Conservation (phyloP, 2,113 vertebrate species). For the Hippocampus abdominalis region DNA sequence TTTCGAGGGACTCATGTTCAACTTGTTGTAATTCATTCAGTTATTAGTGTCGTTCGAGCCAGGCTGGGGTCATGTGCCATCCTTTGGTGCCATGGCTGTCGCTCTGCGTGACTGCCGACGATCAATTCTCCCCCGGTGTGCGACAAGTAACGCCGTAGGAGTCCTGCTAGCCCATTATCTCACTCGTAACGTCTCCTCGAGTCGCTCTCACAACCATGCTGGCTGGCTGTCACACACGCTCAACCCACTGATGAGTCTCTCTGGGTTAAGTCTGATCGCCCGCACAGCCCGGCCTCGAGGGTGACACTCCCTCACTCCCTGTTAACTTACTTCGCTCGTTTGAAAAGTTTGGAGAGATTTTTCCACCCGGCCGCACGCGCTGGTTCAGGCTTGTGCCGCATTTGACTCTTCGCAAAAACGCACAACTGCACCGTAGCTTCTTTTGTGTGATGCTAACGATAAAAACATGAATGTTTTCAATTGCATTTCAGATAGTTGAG, state of each 20-base stretch:
- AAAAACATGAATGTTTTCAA: neutral
- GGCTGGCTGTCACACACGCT: neutral
- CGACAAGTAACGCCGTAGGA: neutral
- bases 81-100: neutral
- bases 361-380: neutral
- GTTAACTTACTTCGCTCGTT: slow-evolving; percentile 6
- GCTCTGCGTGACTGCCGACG: neutral
- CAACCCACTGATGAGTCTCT: slow-evolving; percentile 14
- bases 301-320: slow-evolving; percentile 14
- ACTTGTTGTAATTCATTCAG: slow-evolving; percentile 15
- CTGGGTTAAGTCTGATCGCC: slow-evolving; percentile 29
- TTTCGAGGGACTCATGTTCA: slow-evolving; percentile 16
- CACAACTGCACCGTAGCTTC: no score
- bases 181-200: neutral
- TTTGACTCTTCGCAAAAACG: neutral
- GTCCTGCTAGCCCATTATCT: slow-evolving; percentile 19
- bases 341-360: neutral
- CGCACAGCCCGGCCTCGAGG: slow-evolving; percentile 26
- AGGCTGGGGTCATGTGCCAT: slow-evolving; percentile 39
- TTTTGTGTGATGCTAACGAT: neutral
- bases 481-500: no score
- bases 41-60: slow-evolving; percentile 36
- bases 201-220: neutral
- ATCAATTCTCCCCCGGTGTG: slow-evolving; percentile 3
- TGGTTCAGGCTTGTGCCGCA: no score